A percentile compares a stretch with the other conserved stretches of the same genome.
phyloP scores from a whole-genome alignment of 2,888 invertebrate genomes.

The Dicyrtomina minuta region DNA sequence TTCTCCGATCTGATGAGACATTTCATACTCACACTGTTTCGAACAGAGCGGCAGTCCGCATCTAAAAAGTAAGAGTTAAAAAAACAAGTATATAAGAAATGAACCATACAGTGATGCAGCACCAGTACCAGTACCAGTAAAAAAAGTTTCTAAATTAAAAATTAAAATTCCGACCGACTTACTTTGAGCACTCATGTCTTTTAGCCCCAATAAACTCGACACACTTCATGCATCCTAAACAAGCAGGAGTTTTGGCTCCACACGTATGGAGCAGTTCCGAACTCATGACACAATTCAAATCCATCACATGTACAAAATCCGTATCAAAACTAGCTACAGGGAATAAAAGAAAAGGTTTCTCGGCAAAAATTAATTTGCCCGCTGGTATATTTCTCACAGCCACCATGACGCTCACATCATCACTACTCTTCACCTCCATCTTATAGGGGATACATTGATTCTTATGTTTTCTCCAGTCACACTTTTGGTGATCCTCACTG shows the following conservation, averaged over 20 bases:
- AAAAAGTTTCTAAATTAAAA: too few relatives aligned
- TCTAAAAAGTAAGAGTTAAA: too few relatives aligned
- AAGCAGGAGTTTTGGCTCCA: constrained; percentile 44
- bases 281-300: constrained; percentile 38
- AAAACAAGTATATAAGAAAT: too few relatives aligned
- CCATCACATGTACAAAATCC: constrained; percentile 43
- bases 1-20: too few relatives aligned
- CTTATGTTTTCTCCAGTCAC: constrained; percentile 48
- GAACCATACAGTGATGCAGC: too few relatives aligned
- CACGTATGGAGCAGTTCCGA: constrained; percentile 24
- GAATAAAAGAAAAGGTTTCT: constrained; percentile 47
- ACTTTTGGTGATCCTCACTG: constrained; percentile 46
- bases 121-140: too few relatives aligned
- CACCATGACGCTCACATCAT: constrained; percentile 28
- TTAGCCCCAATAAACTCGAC: constrained; percentile 42
- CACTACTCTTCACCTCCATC: constrained; percentile 37
- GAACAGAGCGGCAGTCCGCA: too few relatives aligned
- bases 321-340: too few relatives aligned
- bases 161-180: background rate
- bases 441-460: constrained; percentile 44
- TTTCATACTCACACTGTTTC: too few relatives aligned
- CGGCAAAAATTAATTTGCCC: constrained; percentile 44
- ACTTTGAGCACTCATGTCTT: too few relatives aligned
- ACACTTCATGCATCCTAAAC: constrained; percentile 46
- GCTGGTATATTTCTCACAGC: constrained; percentile 46